These are phyloP conservation scores for Dinothrombium tinctorium DNA, from an alignment of 1,140 invertebrate genomes.

Conservation along the genomic window DNA sequence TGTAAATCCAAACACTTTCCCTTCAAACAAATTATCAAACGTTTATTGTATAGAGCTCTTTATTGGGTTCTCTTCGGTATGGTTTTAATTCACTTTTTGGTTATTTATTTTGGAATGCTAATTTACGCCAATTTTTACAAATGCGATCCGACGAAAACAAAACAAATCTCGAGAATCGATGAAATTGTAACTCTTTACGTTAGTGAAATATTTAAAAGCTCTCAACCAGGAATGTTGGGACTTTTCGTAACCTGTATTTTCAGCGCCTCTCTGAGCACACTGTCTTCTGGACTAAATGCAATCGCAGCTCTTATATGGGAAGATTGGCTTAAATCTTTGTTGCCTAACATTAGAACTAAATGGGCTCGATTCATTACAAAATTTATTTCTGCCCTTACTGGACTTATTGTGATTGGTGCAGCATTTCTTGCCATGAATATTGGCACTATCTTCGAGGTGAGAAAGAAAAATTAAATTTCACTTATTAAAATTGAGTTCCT, in stretches of 20 bases:
- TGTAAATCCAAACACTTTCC: too few species aligned
- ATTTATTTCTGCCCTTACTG: background rate
- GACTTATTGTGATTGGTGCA: background rate
- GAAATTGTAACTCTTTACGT: constrained; percentile 27
- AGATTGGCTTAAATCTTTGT: constrained; percentile 41
- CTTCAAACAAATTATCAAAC: too few species aligned
- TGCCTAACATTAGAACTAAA: background rate
- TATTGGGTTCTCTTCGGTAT: too few species aligned
- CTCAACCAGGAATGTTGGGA: constrained; percentile 44
- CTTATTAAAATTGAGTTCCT: too few species aligned
- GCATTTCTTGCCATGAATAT: too few species aligned
- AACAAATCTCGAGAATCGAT: constrained; percentile 24
- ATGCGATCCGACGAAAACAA: constrained; percentile 39
- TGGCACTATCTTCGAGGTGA: too few species aligned
- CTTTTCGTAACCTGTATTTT: constrained; percentile 68
- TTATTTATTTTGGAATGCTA: constrained; percentile 44
- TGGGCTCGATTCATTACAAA: background rate
- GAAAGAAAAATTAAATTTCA: too few species aligned
- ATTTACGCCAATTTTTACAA: constrained; percentile 44
- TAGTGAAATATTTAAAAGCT: constrained; percentile 33
- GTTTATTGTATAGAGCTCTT: too few species aligned
- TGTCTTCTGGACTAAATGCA: constrained; percentile 68
- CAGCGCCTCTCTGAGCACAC: too few species aligned
- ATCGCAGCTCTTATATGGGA: constrained; percentile 67
- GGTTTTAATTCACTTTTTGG: too few species aligned